phyloP scores from a whole-genome alignment of 1,140 invertebrate species.

The Ceratosolen solmsi region DNA sequence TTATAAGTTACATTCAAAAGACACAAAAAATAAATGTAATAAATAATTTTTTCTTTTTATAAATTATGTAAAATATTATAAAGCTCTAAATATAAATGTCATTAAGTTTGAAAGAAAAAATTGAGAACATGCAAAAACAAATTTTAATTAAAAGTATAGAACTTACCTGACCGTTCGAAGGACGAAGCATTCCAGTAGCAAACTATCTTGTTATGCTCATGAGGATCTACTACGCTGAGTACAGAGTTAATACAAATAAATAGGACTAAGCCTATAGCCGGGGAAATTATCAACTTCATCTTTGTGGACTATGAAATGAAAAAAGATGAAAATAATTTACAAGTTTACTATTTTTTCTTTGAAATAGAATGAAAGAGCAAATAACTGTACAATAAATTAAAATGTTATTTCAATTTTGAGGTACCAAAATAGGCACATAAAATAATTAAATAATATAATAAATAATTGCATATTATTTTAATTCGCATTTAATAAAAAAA shows the following conservation, averaged over 20 bases:
- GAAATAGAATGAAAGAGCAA: no score
- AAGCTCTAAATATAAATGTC: not conserved
- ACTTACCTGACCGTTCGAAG: constrained; percentile 54
- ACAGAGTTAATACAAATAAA: constrained; percentile 49
- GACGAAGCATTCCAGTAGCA: constrained; percentile 75
- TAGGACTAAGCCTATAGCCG: constrained; percentile 53
- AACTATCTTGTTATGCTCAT: constrained; percentile 71
- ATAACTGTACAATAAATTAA: no score
- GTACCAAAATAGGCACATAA: no score
- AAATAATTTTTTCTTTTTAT: no score
- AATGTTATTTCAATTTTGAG: no score
- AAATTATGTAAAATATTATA: not conserved
- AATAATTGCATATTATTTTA: no score
- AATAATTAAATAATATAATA: no score
- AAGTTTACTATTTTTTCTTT: no score
- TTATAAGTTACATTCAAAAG: no score
- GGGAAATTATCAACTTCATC: constrained; percentile 50
- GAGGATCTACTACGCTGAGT: constrained; percentile 54
- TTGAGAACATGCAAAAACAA: not conserved
- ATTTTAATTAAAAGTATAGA: not conserved
- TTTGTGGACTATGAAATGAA: constrained; percentile 38
- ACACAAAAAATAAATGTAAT: no score
- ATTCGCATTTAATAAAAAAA: no score
- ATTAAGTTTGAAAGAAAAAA: not conserved
- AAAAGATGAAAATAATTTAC: not conserved